These are phyloP conservation scores for Ischnus inquisitorius DNA, from an alignment of 2,888 invertebrate species.

Conservation along the genomic window DNA sequence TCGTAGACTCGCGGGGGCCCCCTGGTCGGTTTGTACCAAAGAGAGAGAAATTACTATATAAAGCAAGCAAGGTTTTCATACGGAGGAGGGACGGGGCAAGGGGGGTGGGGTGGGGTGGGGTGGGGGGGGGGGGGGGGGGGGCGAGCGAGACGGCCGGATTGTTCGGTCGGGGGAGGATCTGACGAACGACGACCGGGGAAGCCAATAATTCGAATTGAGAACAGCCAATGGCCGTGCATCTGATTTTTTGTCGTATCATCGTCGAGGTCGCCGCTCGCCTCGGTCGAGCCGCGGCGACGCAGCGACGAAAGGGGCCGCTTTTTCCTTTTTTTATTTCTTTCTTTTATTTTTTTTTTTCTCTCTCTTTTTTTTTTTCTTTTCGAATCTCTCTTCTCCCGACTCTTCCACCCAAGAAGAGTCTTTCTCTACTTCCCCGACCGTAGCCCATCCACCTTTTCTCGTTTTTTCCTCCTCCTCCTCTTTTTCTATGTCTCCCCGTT, in stretches of 20 bases:
- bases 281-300: conserved; percentile 52
- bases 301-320: conserved; percentile 65
- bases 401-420: conserved; percentile 21
- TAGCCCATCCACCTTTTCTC: not conserved
- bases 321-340: conserved; percentile 24
- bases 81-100: not conserved
- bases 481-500: conserved; percentile 49
- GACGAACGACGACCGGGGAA: conserved; percentile 77
- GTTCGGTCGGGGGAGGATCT: conserved; percentile 70
- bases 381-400: conserved; percentile 43
- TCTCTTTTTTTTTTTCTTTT: conserved; percentile 1
- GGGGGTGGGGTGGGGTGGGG: not conserved
- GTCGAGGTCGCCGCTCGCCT: conserved; percentile 70
- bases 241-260: conserved; percentile 84
- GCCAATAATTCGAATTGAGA: conserved; percentile 83
- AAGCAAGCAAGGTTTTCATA: conserved; percentile 55
- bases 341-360: conserved; percentile 34
- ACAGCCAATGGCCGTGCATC: conserved; percentile 85
- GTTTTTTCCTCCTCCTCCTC: not conserved
- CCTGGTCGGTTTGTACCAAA: conserved; percentile 37
- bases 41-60: conserved; percentile 73
- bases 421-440: conserved; percentile 18
- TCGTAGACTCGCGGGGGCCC: conserved; percentile 50
- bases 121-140: conserved; percentile 30
- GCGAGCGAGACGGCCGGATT: conserved; percentile 63